Base-by-base conservation (phyloP, 2,797 vertebrate species). In the Nyctibius grandis region DNA sequence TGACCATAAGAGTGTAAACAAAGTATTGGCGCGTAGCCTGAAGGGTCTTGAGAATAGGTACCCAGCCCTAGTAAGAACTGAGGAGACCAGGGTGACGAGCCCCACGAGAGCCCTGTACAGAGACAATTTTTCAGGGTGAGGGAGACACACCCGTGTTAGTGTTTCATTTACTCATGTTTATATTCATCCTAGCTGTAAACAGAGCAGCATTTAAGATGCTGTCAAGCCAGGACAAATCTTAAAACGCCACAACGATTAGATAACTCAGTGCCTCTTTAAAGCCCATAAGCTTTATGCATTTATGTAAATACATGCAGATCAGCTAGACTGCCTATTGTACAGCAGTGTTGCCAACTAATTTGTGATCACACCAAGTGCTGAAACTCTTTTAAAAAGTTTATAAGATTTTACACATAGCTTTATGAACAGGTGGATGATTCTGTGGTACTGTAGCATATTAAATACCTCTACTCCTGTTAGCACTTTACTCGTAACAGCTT, bases 1-100 rank as follows among this genome's bases (percentile, higher is more conserved):
- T 98, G 99, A 99, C 98, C 98, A 98, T 98, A 98, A 99, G 96
- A 98, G 98, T 97, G 98, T 98, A 98, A 98, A 98, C 98, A 98
- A 99, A 98, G 98, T 98, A 98, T 97, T 98, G 98, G 98, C 98
- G 98, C 98, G 98, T 98, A 99, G 98, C 99, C 98, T 98, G 98
- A 98, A 96, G 98, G 98, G 98, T 99, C 98, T 98, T 98, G 98
- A 98, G 98, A 98, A 98, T 98, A 98, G 98, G 98, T 98, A 98
- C 98, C 98, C 98, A 99, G 98, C 98, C 99, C 99, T 98, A 98
- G 97, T 97, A 97, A 98, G 98, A 98, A 98, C 98, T 98, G 95
- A 99, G 98, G 98, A 99, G 98, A 99, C 98, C 98, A 98, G 98
- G 98, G 98, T 98, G 98, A 98, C 97, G 96, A 98, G 98, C 99